phyloP scores from a whole-genome alignment of 2,888 invertebrate genomes.

The Plemyria rubiginata region DNA sequence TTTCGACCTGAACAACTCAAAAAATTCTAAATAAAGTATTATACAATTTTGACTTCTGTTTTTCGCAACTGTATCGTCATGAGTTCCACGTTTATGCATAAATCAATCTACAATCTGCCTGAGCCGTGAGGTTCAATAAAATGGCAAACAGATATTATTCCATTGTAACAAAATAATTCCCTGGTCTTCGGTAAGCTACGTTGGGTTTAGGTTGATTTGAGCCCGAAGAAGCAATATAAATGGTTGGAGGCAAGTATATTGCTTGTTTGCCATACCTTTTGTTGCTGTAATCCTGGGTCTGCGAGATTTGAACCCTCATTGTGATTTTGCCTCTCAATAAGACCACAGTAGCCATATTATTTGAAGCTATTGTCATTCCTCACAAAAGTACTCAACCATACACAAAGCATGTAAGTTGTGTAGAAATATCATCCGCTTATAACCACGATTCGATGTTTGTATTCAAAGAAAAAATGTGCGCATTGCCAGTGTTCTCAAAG shows the following conservation, averaged over 20 bases:
- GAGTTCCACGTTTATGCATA: too few species aligned
- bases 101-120: too few species aligned
- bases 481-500: too few species aligned
- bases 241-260: slow-evolving; percentile 41
- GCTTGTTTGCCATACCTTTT: slow-evolving; percentile 60
- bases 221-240: slow-evolving; percentile 38
- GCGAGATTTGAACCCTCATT: slow-evolving; percentile 54
- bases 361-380: slow-evolving; percentile 20
- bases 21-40: too few species aligned
- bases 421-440: slow-evolving; percentile 5
- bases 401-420: slow-evolving; percentile 1
- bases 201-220: slow-evolving; percentile 30
- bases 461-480: too few species aligned
- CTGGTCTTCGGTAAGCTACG: slow-evolving; percentile 1
- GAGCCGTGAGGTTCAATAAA: neutral
- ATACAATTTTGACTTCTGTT: too few species aligned
- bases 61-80: too few species aligned
- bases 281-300: slow-evolving; percentile 57
- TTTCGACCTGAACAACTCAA: too few species aligned
- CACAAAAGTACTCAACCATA: slow-evolving; percentile 9
- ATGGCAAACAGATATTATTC: neutral
- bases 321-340: slow-evolving; percentile 56
- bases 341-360: slow-evolving; percentile 37
- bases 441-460: too few species aligned
- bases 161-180: slow-evolving; percentile 1